Percentiles rank a stretch among this genome's conserved stretches.
Evolutionary conservation across 2,888 invertebrate genomes (phyloP).

Genomic region (Abrostola tripartita): DNA sequence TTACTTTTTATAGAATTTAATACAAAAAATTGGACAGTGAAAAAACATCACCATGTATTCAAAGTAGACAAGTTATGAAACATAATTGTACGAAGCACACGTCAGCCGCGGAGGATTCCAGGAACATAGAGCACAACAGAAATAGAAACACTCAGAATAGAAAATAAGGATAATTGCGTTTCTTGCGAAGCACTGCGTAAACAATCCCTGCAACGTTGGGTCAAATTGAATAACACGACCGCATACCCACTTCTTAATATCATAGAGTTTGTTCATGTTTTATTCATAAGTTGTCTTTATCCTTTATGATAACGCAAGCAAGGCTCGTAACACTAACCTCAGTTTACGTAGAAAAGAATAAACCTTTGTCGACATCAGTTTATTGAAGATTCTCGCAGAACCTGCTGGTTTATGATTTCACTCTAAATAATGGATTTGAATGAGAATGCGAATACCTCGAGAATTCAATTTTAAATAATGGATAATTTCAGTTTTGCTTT

Average conservation of each 20-base stretch:
- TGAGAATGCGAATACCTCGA: too few relatives aligned
- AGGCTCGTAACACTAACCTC: constrained; percentile 25
- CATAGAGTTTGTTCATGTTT: constrained; percentile 21
- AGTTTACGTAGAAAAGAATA: constrained; percentile 30
- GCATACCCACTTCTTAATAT: constrained; percentile 17
- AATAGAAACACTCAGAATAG: too few relatives aligned
- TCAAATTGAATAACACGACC: constrained; percentile 22
- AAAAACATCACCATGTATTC: too few relatives aligned
- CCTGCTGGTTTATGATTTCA: not conserved
- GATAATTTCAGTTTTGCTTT: too few relatives aligned
- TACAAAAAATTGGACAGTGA: too few relatives aligned
- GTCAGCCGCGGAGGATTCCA: too few relatives aligned
- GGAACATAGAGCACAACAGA: too few relatives aligned
- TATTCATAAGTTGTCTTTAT: constrained; percentile 39
- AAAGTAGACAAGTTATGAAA: too few relatives aligned
- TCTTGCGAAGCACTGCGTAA: not conserved
- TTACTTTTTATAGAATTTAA: too few relatives aligned
- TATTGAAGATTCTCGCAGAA: constrained; percentile 17
- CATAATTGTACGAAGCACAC: too few relatives aligned
- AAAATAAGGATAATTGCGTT: not conserved
- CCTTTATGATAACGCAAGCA: constrained; percentile 18
- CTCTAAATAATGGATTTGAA: not conserved
- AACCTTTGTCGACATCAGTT: constrained; percentile 8
- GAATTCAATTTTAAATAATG: too few relatives aligned
- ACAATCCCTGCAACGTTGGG: not conserved